A percentile compares a stretch with the other conserved stretches of the same genome.
phyloP scores from a whole-genome alignment of 2,113 vertebrate species.

The Eudyptes chrysolophus region DNA sequence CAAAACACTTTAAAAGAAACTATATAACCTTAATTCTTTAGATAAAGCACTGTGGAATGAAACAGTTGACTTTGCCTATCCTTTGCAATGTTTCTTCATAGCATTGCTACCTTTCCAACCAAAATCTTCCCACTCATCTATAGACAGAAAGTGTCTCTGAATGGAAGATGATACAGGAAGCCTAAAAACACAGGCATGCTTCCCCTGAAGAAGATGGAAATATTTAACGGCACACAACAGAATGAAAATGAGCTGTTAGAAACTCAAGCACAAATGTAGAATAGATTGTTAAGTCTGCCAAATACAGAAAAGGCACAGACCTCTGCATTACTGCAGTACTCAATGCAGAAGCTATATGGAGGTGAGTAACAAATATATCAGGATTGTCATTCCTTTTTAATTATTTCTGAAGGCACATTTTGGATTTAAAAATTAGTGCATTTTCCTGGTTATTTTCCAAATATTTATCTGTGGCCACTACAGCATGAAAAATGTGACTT shows the following conservation, averaged over 20 bases:
- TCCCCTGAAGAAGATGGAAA: neutral
- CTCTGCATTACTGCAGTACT: neutral
- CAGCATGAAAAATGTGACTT: neutral
- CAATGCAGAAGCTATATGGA: neutral
- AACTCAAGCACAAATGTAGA: constrained; percentile 36
- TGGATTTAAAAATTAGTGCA: neutral
- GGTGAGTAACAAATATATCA: neutral
- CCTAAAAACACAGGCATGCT: neutral
- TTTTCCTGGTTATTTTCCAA: neutral
- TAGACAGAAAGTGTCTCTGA: neutral
- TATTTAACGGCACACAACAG: neutral
- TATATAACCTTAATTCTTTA: neutral
- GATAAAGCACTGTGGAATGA: neutral
- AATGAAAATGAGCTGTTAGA: constrained; percentile 31
- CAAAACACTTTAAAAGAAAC: neutral
- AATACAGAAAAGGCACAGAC: neutral
- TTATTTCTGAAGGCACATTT: neutral
- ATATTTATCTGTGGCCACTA: neutral
- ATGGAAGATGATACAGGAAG: neutral
- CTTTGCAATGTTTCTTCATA: neutral
- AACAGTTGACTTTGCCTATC: neutral
- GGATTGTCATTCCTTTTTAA: neutral
- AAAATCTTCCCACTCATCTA: neutral
- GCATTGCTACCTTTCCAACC: neutral
- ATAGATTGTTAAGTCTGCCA: neutral